Conservation (phyloP, 1,140 invertebrate species). For the Heliothis subflexa region DNA sequence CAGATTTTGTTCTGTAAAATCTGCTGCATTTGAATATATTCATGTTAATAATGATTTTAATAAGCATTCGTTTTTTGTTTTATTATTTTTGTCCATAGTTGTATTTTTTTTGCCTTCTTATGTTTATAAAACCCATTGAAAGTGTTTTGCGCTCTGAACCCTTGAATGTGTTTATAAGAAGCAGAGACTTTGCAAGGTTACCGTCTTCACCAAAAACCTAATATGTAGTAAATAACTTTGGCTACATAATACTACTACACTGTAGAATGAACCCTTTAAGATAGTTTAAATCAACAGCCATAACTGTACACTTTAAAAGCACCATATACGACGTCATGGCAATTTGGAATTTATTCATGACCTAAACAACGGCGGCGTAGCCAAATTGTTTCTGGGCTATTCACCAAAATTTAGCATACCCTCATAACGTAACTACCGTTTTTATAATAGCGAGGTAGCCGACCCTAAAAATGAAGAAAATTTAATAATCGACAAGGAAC, state of each 20-base stretch:
- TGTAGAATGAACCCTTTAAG: not conserved
- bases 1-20: not conserved
- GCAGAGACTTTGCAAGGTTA: no score
- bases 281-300: not conserved
- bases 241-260: not conserved
- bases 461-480: slow-evolving; percentile 36
- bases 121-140: no score
- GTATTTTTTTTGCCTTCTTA: no score
- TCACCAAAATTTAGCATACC: slow-evolving; percentile 29
- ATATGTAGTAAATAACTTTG: no score
- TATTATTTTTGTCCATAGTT: no score
- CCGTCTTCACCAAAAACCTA: no score
- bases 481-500: slow-evolving; percentile 37
- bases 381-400: slow-evolving; percentile 35
- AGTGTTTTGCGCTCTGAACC: no score
- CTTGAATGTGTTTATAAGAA: no score
- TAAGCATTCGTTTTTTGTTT: no score
- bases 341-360: slow-evolving; percentile 36
- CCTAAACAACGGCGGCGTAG: slow-evolving; percentile 6
- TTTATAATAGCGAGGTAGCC: slow-evolving; percentile 22
- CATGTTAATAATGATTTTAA: no score
- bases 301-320: slow-evolving; percentile 5
- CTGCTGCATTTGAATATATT: no score
- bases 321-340: slow-evolving; percentile 12
- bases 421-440: slow-evolving; percentile 23